Conservation (phyloP, 2,113 vertebrate species). For the Platichthys stellatus region DNA sequence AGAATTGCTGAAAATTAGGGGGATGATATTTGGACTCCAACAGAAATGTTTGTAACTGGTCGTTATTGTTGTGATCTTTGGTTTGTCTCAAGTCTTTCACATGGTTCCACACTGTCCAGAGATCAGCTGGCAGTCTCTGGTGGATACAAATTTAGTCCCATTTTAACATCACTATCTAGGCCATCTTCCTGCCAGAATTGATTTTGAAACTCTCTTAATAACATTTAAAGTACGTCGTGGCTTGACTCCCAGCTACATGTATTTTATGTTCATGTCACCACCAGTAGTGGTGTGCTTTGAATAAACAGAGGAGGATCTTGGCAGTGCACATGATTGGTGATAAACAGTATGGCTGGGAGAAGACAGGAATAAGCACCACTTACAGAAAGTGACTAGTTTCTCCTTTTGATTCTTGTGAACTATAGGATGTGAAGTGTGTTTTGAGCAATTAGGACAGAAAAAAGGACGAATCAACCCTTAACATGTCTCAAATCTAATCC, state of each 20-base stretch:
- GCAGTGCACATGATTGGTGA: constrained; percentile 26
- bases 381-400: constrained; percentile 4
- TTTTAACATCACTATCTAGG: constrained; percentile 7
- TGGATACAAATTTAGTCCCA: constrained; percentile 6
- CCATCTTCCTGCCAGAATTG: constrained; percentile 41
- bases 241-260: constrained; percentile 17
- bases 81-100: background rate
- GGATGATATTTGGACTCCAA: too few species aligned
- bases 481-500: constrained; percentile 28
- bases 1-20: too few species aligned
- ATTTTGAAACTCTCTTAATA: constrained; percentile 41
- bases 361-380: constrained; percentile 27
- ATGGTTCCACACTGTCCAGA: constrained; percentile 8
- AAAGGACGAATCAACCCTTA: constrained; percentile 10
- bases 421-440: background rate
- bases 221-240: constrained; percentile 49
- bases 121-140: background rate
- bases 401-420: constrained; percentile 41
- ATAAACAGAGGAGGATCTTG: constrained; percentile 50
- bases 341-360: constrained; percentile 30
- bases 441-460: constrained; percentile 24
- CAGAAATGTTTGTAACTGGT: too few species aligned
- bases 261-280: constrained; percentile 49
- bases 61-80: background rate
- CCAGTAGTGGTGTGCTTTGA: constrained; percentile 2